Evolutionary conservation across 2,888 invertebrate genomes (phyloP).

Genomic region (Hecatera dysodea): DNA sequence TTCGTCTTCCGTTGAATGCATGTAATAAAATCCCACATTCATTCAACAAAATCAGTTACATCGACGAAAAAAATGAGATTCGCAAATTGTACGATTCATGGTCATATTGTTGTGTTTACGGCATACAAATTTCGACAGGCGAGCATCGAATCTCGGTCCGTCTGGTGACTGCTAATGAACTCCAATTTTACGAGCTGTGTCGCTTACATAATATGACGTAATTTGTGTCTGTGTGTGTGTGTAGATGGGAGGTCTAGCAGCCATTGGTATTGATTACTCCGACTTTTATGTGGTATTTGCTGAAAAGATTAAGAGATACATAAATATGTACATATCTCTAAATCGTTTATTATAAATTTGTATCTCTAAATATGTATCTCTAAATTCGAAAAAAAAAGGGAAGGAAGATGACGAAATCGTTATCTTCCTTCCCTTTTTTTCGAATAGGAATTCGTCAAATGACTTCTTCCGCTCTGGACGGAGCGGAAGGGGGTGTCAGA

Average conservation of each 20-base stretch:
- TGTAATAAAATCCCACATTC: constrained; percentile 4
- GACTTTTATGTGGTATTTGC: no score
- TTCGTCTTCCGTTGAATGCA: neutral
- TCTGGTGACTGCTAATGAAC: constrained; percentile 80
- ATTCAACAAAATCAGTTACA: constrained; percentile 43
- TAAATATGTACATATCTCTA: no score
- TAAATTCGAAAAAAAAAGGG: no score
- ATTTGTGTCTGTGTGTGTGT: constrained; percentile 54
- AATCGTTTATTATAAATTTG: no score
- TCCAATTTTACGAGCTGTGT: constrained; percentile 73
- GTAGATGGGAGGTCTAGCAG: constrained; percentile 29
- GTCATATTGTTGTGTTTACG: constrained; percentile 67
- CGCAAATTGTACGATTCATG: constrained; percentile 75
- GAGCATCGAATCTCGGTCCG: constrained; percentile 73
- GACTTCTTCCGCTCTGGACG: no score
- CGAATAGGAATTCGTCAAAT: no score
- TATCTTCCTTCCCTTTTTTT: no score
- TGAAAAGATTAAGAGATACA: no score
- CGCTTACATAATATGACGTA: constrained; percentile 77
- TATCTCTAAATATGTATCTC: no score
- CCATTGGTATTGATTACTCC: constrained; percentile 34
- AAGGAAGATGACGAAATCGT: no score
- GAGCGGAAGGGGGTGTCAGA: no score
- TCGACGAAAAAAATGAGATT: constrained; percentile 60
- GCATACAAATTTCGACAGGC: constrained; percentile 76